phyloP scores from a whole-genome alignment of 2,797 vertebrate genomes.

The Phoebastria nigripes region DNA sequence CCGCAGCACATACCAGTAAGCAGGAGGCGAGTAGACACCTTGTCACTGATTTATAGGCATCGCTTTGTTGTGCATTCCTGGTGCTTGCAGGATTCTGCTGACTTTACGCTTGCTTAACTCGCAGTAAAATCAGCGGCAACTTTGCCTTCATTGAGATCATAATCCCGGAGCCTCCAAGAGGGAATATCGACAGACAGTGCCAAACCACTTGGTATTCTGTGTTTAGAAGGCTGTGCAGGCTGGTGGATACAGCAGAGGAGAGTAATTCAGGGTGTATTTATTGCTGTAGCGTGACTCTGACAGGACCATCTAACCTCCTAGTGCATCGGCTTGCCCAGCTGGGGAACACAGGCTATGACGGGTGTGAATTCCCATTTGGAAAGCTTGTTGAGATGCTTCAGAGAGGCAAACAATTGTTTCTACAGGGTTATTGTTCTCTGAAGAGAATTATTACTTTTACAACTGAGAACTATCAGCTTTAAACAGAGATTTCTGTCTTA shows the following conservation, averaged over 20 bases:
- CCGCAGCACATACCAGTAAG: neutral
- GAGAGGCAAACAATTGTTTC: slow-evolving; percentile 15
- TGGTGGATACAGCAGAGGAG: neutral
- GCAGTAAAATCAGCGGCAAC: slow-evolving; percentile 36
- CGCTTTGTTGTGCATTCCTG: neutral
- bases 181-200: slow-evolving; percentile 9
- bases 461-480: slow-evolving; percentile 1
- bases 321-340: neutral
- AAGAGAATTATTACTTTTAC: slow-evolving; percentile 27
- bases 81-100: slow-evolving; percentile 39
- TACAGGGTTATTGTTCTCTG: slow-evolving; percentile 10
- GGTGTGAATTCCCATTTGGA: slow-evolving; percentile 23
- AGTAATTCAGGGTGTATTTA: slow-evolving; percentile 35
- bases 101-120: slow-evolving; percentile 42
- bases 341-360: neutral
- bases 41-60: slow-evolving; percentile 24
- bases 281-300: slow-evolving; percentile 12
- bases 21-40: slow-evolving; percentile 17
- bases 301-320: neutral
- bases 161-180: slow-evolving; percentile 31
- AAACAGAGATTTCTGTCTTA: slow-evolving; percentile 29
- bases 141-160: slow-evolving; percentile 40
- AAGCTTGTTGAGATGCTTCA: neutral
- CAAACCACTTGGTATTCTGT: slow-evolving; percentile 44
- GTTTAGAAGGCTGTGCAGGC: neutral